Conservation (phyloP, 2,113 vertebrate genomes). For the Azemiops feae region DNA sequence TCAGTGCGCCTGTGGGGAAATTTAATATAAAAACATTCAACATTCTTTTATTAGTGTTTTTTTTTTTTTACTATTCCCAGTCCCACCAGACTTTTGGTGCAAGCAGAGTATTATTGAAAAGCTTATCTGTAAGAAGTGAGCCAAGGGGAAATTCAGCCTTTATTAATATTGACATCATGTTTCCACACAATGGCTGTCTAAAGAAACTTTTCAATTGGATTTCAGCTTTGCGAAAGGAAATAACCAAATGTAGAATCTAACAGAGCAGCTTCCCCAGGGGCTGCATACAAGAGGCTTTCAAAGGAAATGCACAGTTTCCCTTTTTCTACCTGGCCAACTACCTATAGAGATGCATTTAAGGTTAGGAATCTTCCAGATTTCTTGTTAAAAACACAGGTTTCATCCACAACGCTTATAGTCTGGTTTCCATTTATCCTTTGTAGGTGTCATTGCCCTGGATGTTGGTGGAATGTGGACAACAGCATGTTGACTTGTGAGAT, state of each 20-base stretch:
- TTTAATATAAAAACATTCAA: conserved; percentile 86
- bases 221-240: conserved; percentile 78
- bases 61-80: conserved; percentile 82
- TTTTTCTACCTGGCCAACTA: neutral
- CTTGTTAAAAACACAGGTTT: neutral
- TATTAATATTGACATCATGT: conserved; percentile 88
- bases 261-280: conserved; percentile 63
- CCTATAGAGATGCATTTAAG: neutral
- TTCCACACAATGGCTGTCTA: conserved; percentile 79
- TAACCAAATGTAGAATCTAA: conserved; percentile 78
- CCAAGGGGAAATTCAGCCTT: conserved; percentile 82
- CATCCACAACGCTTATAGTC: neutral
- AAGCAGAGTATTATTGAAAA: conserved; percentile 84
- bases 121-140: conserved; percentile 84
- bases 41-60: conserved; percentile 85
- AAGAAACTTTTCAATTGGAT: conserved; percentile 84
- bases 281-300: conserved; percentile 25
- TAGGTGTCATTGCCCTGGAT: neutral
- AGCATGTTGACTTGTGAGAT: neutral
- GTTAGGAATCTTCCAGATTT: neutral
- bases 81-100: conserved; percentile 83
- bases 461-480: neutral
- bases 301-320: neutral
- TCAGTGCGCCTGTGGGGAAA: conserved; percentile 84
- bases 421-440: neutral